These are phyloP conservation scores for Magallana nippona DNA, from an alignment of 2,888 invertebrate genomes.

Conservation along the genomic window DNA sequence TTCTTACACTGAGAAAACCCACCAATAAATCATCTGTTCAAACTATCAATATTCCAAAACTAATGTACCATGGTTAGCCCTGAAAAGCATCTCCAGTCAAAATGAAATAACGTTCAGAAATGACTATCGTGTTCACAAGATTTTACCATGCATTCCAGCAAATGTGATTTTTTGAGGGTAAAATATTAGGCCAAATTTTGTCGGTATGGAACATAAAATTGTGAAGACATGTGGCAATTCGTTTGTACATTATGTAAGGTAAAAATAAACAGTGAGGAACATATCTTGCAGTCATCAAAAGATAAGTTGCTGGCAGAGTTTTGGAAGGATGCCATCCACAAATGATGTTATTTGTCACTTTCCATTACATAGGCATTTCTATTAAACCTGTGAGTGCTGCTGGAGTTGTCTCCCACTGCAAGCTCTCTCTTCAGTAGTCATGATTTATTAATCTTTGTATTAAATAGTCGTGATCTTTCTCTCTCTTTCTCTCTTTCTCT, in stretches of 20 bases:
- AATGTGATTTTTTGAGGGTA: background rate
- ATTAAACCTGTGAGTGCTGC: background rate
- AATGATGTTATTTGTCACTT: conserved; percentile 26
- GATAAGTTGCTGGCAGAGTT: background rate
- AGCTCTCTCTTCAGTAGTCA: background rate
- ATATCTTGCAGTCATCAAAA: background rate
- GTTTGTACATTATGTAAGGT: conserved; percentile 8
- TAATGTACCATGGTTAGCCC: background rate
- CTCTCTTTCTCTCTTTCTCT: background rate
- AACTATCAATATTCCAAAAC: conserved; percentile 13
- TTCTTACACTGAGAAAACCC: background rate
- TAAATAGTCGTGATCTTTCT: background rate
- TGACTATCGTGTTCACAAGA: background rate
- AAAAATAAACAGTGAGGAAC: background rate
- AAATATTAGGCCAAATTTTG: background rate
- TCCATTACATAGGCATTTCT: background rate
- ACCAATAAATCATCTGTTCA: conserved; percentile 25
- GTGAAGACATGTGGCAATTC: background rate
- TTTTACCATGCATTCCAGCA: background rate
- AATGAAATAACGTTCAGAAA: background rate
- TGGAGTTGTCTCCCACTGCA: background rate
- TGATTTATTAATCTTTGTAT: no score
- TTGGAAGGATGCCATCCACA: conserved; percentile 12
- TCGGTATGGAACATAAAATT: background rate
- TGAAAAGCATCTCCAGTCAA: background rate